These are phyloP conservation scores for Tiliacea aurago DNA, from an alignment of 2,888 invertebrate species.

Conservation along the genomic window DNA sequence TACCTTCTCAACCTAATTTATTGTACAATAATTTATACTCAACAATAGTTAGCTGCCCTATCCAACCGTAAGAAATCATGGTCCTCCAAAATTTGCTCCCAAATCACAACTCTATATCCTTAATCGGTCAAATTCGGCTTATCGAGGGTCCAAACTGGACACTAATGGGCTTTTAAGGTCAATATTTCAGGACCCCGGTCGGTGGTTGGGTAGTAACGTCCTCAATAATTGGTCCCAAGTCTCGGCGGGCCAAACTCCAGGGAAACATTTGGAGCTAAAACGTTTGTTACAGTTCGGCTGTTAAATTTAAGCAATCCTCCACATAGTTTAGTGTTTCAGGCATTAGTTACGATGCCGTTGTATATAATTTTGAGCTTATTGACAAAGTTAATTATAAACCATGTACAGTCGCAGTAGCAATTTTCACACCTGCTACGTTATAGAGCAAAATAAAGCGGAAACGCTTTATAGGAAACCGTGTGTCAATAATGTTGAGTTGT, in stretches of 20 bases:
- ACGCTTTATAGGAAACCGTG: neutral
- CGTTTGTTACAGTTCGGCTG: slow-evolving; percentile 69
- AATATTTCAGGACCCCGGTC: slow-evolving; percentile 81
- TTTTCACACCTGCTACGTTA: neutral
- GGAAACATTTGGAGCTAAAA: slow-evolving; percentile 67
- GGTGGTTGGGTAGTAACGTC: slow-evolving; percentile 67
- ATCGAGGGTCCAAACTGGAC: slow-evolving; percentile 80
- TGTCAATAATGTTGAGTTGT: slow-evolving; percentile 23
- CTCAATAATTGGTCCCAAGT: slow-evolving; percentile 82
- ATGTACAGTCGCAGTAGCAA: neutral
- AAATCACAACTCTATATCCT: slow-evolving; percentile 77
- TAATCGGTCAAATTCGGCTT: slow-evolving; percentile 82
- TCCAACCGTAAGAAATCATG: slow-evolving; percentile 50
- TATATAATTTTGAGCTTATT: slow-evolving; percentile 33
- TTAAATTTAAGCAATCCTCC: slow-evolving; percentile 68
- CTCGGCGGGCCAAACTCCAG: slow-evolving; percentile 68
- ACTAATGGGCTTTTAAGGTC: slow-evolving; percentile 86
- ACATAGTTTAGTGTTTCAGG: slow-evolving; percentile 44
- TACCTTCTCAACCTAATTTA: slow-evolving; percentile 3
- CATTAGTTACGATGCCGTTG: slow-evolving; percentile 25
- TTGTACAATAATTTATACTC: slow-evolving; percentile 18
- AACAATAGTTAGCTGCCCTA: slow-evolving; percentile 44
- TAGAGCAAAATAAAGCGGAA: neutral
- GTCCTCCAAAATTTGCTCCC: slow-evolving; percentile 64
- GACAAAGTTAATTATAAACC: slow-evolving; percentile 11